Conservation (phyloP, 2,797 vertebrate species). For the Phyllotis vaccarum region DNA sequence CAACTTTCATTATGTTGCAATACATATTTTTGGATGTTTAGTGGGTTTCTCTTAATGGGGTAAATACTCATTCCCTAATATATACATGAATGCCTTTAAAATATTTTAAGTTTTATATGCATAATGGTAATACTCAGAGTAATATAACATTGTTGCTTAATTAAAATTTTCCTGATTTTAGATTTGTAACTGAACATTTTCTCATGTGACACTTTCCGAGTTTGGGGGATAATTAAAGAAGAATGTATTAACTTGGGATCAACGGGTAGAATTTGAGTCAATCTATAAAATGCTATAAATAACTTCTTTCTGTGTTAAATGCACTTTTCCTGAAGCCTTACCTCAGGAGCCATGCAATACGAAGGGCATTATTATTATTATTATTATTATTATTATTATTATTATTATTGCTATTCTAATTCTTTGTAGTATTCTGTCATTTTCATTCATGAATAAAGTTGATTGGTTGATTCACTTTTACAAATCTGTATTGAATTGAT, state of each 20-base stretch:
- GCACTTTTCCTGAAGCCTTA: not conserved
- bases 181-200: not conserved
- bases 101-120: not conserved
- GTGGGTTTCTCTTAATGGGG: not conserved
- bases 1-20: not conserved
- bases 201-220: not conserved
- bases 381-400: no score
- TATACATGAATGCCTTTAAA: not conserved
- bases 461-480: not conserved
- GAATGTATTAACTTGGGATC: not conserved
- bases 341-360: rapidly evolving
- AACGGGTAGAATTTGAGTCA: not conserved
- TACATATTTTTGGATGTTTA: not conserved
- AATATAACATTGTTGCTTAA: not conserved
- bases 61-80: not conserved
- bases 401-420: no score
- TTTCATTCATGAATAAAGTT: not conserved
- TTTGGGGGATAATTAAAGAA: not conserved
- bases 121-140: not conserved
- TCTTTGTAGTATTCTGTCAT: no score
- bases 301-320: not conserved
- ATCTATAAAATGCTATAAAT: not conserved
- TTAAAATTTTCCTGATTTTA: not conserved
- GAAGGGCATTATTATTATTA: rapidly evolving
- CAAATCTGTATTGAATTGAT: not conserved